Percentiles rank a stretch among this genome's conserved stretches.
phyloP scores from a whole-genome alignment of 2,888 invertebrate species.

The Lasioglossum zephyrum region DNA sequence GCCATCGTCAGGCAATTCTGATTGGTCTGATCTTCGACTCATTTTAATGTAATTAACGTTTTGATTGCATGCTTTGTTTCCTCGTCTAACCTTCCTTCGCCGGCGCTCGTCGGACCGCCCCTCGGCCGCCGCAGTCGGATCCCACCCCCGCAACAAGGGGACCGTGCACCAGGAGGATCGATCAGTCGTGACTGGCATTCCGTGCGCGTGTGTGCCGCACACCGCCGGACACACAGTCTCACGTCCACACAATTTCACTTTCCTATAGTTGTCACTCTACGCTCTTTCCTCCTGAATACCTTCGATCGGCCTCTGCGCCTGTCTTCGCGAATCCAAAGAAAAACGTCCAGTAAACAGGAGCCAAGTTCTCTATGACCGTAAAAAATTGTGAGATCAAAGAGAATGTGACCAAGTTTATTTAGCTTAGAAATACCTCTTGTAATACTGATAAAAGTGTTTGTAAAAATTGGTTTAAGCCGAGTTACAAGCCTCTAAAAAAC shows the following conservation, averaged over 20 bases:
- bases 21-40: slow-evolving; percentile 83
- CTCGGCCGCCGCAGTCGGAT: slow-evolving; percentile 40
- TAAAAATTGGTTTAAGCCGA: no score
- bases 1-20: slow-evolving; percentile 71
- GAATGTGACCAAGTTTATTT: no score
- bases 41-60: slow-evolving; percentile 84
- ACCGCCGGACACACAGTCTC: background rate
- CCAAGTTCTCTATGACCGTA: no score
- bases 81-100: slow-evolving; percentile 70
- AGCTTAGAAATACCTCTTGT: no score
- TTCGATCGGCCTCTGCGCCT: background rate
- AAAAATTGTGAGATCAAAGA: no score
- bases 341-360: no score
- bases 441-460: no score
- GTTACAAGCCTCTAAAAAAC: no score
- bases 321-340: background rate
- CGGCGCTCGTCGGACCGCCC: slow-evolving; percentile 52
- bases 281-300: slow-evolving; percentile 13
- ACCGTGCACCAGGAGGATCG: slow-evolving; percentile 73
- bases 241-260: slow-evolving; percentile 52
- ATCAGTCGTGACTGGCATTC: slow-evolving; percentile 75
- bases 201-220: slow-evolving; percentile 52
- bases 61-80: slow-evolving; percentile 83
- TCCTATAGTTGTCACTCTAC: slow-evolving; percentile 53
- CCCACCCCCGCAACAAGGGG: slow-evolving; percentile 67